phyloP scores from a whole-genome alignment of 1,140 invertebrate species.

The Laupala kohalensis region DNA sequence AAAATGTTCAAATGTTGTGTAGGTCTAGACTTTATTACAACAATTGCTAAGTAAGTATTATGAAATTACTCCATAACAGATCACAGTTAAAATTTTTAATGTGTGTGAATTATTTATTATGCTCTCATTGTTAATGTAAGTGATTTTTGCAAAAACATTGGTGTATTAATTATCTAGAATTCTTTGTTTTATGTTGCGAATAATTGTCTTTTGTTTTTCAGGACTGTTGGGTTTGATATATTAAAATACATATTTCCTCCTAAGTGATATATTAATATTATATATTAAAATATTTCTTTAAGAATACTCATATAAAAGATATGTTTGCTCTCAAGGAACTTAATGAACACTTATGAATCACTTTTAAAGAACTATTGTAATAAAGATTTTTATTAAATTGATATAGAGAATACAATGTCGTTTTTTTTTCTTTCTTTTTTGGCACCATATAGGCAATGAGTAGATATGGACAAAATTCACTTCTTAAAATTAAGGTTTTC shows the following conservation, averaged over 20 bases:
- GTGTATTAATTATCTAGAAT: not conserved
- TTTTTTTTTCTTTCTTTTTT: too few species aligned
- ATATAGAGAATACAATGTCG: too few species aligned
- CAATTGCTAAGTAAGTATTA: not conserved
- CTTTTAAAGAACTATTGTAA: too few species aligned
- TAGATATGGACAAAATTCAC: too few species aligned
- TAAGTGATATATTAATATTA: not conserved
- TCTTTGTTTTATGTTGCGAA: not conserved
- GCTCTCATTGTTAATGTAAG: not conserved
- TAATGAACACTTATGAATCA: too few species aligned
- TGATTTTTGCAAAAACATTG: not conserved
- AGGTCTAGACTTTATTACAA: not conserved
- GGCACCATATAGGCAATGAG: too few species aligned
- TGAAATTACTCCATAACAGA: not conserved
- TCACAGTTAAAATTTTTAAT: not conserved
- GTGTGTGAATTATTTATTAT: not conserved
- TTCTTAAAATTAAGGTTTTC: too few species aligned
- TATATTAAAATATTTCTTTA: too few species aligned
- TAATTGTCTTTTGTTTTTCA: not conserved
- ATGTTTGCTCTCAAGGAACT: too few species aligned
- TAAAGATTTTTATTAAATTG: too few species aligned
- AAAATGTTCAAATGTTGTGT: not conserved
- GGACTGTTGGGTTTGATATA: not conserved
- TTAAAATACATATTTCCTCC: not conserved
- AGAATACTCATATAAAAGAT: too few species aligned